phyloP scores from a whole-genome alignment of 2,888 invertebrate species.

The Carterocephalus palaemon region DNA sequence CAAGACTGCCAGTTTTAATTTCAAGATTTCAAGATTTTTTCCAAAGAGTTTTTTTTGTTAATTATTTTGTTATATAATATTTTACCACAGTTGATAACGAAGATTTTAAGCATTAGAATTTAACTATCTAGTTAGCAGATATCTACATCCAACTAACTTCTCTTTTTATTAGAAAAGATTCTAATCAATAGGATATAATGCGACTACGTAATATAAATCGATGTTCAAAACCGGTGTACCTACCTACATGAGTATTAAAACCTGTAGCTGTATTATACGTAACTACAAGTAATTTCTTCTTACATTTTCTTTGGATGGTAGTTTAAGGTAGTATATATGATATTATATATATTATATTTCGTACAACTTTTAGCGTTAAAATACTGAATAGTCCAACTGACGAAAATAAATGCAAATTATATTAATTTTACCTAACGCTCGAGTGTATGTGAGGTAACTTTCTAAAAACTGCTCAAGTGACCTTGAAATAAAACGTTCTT shows the following conservation, averaged over 20 bases:
- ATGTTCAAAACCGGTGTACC: conserved; percentile 17
- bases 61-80: too few relatives aligned
- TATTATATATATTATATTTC: too few relatives aligned
- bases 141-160: too few relatives aligned
- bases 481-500: conserved; percentile 78
- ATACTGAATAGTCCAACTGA: conserved; percentile 5
- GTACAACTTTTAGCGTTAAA: not conserved
- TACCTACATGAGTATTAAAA: conserved; percentile 9
- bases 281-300: not conserved
- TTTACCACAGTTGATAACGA: too few relatives aligned
- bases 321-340: too few relatives aligned
- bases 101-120: too few relatives aligned
- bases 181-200: conserved; percentile 17
- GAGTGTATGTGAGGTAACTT: conserved; percentile 68
- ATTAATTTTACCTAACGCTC: conserved; percentile 59
- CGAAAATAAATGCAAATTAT: conserved; percentile 33
- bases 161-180: conserved; percentile 7
- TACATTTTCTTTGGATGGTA: too few relatives aligned
- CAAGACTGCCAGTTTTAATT: too few relatives aligned
- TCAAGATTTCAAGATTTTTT: too few relatives aligned
- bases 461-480: conserved; percentile 77
- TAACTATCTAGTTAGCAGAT: too few relatives aligned
- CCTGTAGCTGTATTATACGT: not conserved
- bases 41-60: too few relatives aligned
- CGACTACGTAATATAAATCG: conserved; percentile 10